Evolutionary conservation across 2,113 vertebrate species (phyloP), one percentile per base, ranked within the genome.

Genomic region (Speoplatyrhinus poulsoni): DNA sequence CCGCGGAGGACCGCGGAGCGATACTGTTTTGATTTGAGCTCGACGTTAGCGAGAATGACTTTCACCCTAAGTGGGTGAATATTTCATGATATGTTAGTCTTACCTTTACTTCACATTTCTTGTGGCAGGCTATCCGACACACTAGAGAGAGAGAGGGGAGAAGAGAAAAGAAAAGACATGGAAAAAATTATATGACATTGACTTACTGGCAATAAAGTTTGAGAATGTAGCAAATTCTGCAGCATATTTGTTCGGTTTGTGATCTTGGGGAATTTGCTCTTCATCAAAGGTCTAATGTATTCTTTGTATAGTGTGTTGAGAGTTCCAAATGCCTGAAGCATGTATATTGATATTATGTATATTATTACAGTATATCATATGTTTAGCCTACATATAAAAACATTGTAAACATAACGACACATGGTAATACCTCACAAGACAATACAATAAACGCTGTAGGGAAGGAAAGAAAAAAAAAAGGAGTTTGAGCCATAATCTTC

Each of bases 91-190:
- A 12, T 48, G 12, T 17, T 33, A 41, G 6, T 83, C 95, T 95
- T 96, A 96, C 95, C 95, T 96, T 96, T 76, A 91, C 93, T 91
- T 96, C 95, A 88, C 95, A 96, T 92, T 95, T 95, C 93, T 93
- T 94, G 92, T 96, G 95, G 92, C 95, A 96, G 60, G 93, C 91
- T 82, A 95, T 85, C 56, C 94, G 93, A 90, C 95, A 96, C 79
- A 95, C 95, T 96, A 67, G 49, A 79, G 0, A 67, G 49, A 79
- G 0, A 70, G 60, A 68, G 55, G 65, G 10, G 47, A 76, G 81
- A 71, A 68, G 73, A 46, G 60, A 60, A 64, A 59, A 46, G 60
- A 60, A 64, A 59, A 62, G 12, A 15, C 52, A 12, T 63, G 11
- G 60, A 59, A 72, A 1, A 32, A 62, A 70, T 81, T 57, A 78